Evolutionary conservation across 2,113 vertebrate genomes (phyloP).

Genomic region (Pluvianellus socialis): DNA sequence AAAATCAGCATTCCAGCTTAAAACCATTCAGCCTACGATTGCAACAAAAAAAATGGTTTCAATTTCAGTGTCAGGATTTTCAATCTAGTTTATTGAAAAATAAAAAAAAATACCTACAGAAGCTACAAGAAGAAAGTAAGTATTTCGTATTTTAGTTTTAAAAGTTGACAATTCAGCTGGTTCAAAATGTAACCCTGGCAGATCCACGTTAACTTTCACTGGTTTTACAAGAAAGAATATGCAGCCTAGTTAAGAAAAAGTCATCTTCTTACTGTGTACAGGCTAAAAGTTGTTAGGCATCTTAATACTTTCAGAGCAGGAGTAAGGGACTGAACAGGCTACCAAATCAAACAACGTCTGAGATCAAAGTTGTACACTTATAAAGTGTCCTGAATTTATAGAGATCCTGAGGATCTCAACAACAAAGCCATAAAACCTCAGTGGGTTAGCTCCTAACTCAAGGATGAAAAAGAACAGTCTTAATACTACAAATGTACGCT

Average conservation of each 20-base stretch:
- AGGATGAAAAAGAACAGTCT: not conserved
- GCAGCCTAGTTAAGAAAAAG: not conserved
- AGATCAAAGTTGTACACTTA: not conserved
- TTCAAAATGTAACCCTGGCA: not conserved
- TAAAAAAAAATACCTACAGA: not conserved
- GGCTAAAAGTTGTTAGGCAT: not conserved
- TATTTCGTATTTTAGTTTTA: not conserved
- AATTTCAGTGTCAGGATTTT: not conserved
- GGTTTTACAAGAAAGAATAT: not conserved
- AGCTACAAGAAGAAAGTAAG: not conserved
- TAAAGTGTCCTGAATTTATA: not conserved
- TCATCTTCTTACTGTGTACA: not conserved
- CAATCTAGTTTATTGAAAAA: not conserved
- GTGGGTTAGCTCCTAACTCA: not conserved
- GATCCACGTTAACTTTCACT: not conserved
- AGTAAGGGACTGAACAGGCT: not conserved
- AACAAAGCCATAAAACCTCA: not conserved
- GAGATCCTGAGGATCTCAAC: not conserved
- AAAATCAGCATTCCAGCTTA: not conserved
- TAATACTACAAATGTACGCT: not conserved
- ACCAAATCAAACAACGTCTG: not conserved
- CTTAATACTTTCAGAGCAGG: not conserved
- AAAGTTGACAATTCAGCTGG: not conserved
- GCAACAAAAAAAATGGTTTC: not conserved
- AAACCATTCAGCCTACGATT: not conserved